Base-by-base conservation (phyloP, 2,113 vertebrate genomes). In the Phaetusa simplex region DNA sequence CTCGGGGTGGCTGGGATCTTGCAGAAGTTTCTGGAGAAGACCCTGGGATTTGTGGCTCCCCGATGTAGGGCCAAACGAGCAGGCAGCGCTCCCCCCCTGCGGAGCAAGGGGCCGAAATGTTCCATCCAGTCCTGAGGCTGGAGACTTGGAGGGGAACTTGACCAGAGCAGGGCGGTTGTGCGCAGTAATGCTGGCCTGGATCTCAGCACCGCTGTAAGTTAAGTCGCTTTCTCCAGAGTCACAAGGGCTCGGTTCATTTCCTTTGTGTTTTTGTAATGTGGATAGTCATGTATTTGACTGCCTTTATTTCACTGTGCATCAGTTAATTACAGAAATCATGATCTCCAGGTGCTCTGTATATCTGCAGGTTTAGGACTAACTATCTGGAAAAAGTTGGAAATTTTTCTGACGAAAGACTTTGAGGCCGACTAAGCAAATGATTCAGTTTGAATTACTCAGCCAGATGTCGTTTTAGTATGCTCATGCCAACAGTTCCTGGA, bases 401-500 rank as follows among this genome's bases (percentile, higher is more conserved):
- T 59, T 50, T 85, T 36, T 50, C 65, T 67, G 69, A 43, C 80
- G 32, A 16, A 77, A 43, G 80, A 13, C 56, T 18, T 52, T 42
- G 82, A 42, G 61, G 18, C 32, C 3, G 5, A 30, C 76, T 27
- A 82, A 92, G 65, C 88, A 65, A 86, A 79, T 56, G 76, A 71
- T 86, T 93, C 88, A 4, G 32, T 17, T 66, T 61, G 91, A 91
- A 77, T 95, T 78, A 62, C 59, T 96, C 40, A 30, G 61, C 81
- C 86, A 96, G 84, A 69, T 93, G 66, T 53, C 76, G 90, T 50
- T 91, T 86, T 80, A 72, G 8, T 67, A 8, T 24, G 52, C 80
- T 86, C 20, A 5, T 83, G 94, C 95, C 96, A 97, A 30, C 80
- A 78, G 80, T 91, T 93, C 74, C 86, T 93, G 92, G 95, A 91